Evolutionary conservation across 2,797 vertebrate species (phyloP).

Genomic region (Antrozous pallidus): DNA sequence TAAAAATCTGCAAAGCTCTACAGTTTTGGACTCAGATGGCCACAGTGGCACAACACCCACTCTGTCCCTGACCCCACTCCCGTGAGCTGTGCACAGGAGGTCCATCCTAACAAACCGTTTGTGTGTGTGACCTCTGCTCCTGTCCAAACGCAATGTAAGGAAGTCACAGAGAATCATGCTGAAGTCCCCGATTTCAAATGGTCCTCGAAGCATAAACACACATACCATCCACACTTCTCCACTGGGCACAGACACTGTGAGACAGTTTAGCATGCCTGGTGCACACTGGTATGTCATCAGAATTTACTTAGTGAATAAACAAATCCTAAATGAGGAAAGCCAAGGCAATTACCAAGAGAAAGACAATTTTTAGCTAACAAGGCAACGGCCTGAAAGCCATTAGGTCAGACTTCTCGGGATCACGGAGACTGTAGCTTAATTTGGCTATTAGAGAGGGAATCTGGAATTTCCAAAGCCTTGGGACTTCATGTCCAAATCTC

Average conservation of each 20-base stretch:
- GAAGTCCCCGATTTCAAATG: not conserved
- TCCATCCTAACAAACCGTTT: not conserved
- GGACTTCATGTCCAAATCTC: not conserved
- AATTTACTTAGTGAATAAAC: not conserved
- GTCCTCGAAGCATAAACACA: not conserved
- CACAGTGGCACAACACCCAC: not conserved
- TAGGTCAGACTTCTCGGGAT: not conserved
- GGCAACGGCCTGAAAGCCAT: not conserved
- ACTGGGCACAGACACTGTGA: not conserved
- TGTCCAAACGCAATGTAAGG: not conserved
- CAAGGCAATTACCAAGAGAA: not conserved
- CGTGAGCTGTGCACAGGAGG: not conserved
- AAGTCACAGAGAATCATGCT: not conserved
- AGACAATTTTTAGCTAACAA: not conserved
- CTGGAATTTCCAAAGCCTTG: not conserved
- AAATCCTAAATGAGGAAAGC: not conserved
- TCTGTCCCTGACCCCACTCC: not conserved
- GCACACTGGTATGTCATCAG: not conserved
- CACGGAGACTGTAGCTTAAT: not conserved
- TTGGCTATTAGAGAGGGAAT: not conserved
- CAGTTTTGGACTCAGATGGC: not conserved
- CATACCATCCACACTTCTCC: not conserved
- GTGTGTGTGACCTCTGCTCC: not conserved
- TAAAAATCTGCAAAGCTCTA: not conserved
- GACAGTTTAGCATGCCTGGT: not conserved